phyloP scores from a whole-genome alignment of 2,888 invertebrate species.

The Hemithea aestivaria region DNA sequence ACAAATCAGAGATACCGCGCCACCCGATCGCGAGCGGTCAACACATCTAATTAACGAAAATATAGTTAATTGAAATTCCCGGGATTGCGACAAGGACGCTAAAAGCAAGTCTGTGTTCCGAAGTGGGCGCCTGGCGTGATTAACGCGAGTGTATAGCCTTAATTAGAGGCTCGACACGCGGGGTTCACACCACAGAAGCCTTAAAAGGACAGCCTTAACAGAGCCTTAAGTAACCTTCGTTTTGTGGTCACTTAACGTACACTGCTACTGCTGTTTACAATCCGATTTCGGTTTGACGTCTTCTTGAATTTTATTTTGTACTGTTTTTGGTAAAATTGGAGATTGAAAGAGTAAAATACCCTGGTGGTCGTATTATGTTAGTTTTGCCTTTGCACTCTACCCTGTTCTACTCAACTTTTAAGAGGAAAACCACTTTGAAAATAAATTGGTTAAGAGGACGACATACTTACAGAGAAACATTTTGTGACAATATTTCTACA shows the following conservation, averaged over 20 bases:
- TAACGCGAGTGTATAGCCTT: constrained; percentile 70
- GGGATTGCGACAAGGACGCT: constrained; percentile 67
- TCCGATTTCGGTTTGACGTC: constrained; percentile 35
- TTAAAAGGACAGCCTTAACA: constrained; percentile 57
- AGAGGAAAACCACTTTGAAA: too few species aligned
- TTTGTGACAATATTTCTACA: too few species aligned
- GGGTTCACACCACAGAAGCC: constrained; percentile 61
- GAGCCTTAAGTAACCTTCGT: constrained; percentile 50
- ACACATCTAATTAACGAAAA: constrained; percentile 47
- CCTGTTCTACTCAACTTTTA: too few species aligned
- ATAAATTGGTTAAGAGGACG: too few species aligned
- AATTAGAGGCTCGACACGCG: constrained; percentile 68
- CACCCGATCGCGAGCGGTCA: constrained; percentile 15
- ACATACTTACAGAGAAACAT: too few species aligned
- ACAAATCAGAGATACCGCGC: constrained; percentile 23
- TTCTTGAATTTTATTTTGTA: not conserved
- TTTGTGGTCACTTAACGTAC: constrained; percentile 40
- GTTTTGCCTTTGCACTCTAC: too few species aligned
- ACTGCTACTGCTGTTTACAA: constrained; percentile 41
- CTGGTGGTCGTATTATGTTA: too few species aligned
- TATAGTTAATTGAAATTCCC: constrained; percentile 67
- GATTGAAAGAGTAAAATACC: too few species aligned
- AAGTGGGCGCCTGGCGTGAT: constrained; percentile 49
- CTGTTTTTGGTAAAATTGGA: too few species aligned
- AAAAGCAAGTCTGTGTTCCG: constrained; percentile 69